Base-by-base conservation (phyloP, 1,140 invertebrate genomes). In the Drosophila sturtevanti region DNA sequence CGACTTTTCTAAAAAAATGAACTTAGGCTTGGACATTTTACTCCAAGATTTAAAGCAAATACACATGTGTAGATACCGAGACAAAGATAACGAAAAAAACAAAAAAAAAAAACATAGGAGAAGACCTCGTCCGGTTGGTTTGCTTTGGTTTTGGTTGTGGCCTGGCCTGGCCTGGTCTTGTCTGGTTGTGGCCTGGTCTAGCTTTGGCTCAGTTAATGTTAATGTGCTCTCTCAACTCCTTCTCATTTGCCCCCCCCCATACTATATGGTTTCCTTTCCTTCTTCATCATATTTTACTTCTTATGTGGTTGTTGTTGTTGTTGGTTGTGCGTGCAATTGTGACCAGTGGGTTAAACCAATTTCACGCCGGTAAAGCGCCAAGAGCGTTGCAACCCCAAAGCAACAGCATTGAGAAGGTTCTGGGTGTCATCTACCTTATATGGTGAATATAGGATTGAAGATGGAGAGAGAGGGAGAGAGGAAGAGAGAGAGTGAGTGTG, bases 331-430 rank as follows among this genome's bases (percentile, higher is more conserved):
- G 84, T 87, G 82, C 84, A 87, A 87, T 87, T 87, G 84, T 87
- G 84, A 87, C 84, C 84, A 87, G 84, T 84, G 85, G 87, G 87
- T 90, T 90, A 90, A 90, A 90, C 87, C 87, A 90, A 90, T 90
- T 90, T 90, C 87, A 90, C 87, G 87, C 87, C 87, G 79, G 79
- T 80, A 87, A 90, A 87, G 77, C 81, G 79, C 87, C 82, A 87
- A 79, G 76, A 87, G 80, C 81, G 81, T 79, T 81, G 80, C 84
- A 79, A 78, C 77, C 75, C 81, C 77, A 64, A 62, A 11, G 63
- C 62, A 24, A 68, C 56, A 68, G 51, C 77, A 69, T 71, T 75
- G 76, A 72, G 77, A 72, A 72, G 65, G 73, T 72, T 76, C 73
- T 77, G 68, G 64, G 59, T 77, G 70, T 79, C 77, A 82, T 77